These are phyloP conservation scores for Heliconius nattereri DNA, from an alignment of 1,140 invertebrate genomes.

Conservation along the genomic window DNA sequence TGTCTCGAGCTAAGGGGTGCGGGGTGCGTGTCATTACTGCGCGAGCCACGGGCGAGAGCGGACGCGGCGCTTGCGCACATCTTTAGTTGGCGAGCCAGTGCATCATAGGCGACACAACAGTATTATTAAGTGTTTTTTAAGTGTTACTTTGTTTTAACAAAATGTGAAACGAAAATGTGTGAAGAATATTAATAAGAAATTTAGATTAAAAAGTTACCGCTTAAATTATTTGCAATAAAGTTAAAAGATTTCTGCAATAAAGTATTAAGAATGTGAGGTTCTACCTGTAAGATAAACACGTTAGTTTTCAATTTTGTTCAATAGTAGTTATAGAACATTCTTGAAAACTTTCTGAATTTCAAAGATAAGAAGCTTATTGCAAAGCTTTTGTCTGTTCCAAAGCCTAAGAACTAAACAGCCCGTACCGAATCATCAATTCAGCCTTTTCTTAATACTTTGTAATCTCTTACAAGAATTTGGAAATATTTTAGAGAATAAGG, in stretches of 20 bases:
- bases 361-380: constrained; percentile 12
- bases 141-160: no score
- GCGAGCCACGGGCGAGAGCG: no score
- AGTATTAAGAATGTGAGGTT: not conserved
- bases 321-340: not conserved
- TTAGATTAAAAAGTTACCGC: not conserved
- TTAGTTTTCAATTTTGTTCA: not conserved
- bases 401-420: constrained; percentile 10
- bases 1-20: no score
- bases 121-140: no score
- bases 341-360: constrained; percentile 13
- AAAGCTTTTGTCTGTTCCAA: constrained; percentile 15
- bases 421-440: constrained; percentile 3
- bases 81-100: no score
- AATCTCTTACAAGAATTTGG: constrained; percentile 17
- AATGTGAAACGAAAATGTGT: no score
- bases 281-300: not conserved
- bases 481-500: constrained; percentile 7
- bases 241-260: no score
- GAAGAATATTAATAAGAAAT: not conserved
- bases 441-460: constrained; percentile 17
- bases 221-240: not conserved
- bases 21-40: no score
- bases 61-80: no score
- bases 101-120: no score